A percentile compares a stretch with the other conserved stretches of the same genome.
phyloP scores from a whole-genome alignment of 2,113 vertebrate genomes.

The Symphodus melops region DNA sequence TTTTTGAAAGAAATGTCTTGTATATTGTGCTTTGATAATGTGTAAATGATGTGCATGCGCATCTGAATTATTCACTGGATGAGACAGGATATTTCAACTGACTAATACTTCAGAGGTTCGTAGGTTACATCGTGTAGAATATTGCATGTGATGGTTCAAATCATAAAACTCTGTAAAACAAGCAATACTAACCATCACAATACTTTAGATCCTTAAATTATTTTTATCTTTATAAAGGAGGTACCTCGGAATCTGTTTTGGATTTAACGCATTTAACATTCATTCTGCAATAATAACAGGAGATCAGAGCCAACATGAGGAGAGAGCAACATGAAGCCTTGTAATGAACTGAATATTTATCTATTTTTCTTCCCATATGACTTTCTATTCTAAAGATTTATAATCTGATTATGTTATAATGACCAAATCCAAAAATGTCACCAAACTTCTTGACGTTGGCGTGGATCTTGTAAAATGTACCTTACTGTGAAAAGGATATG shows the following conservation, averaged over 20 bases:
- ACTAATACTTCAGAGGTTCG: conserved; percentile 37
- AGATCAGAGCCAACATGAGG: neutral
- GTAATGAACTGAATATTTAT: conserved; percentile 5
- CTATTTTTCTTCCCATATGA: neutral
- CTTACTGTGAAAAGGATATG: neutral
- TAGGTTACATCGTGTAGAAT: conserved; percentile 13
- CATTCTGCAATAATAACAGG: conserved; percentile 26
- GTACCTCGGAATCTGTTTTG: conserved; percentile 12
- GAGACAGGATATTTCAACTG: conserved; percentile 18
- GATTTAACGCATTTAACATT: conserved; percentile 29
- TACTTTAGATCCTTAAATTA: conserved; percentile 17
- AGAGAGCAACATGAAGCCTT: neutral
- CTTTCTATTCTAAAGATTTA: neutral
- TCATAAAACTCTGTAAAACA: conserved; percentile 34
- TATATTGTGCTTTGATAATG: conserved; percentile 52
- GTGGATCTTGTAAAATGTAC: neutral
- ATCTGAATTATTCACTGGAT: conserved; percentile 54
- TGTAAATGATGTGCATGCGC: conserved; percentile 63
- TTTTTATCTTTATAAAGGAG: conserved; percentile 19
- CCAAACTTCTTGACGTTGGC: neutral
- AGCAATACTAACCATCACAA: conserved; percentile 48
- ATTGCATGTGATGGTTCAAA: conserved; percentile 62
- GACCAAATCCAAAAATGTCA: neutral
- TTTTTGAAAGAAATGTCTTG: conserved; percentile 23
- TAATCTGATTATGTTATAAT: conserved; percentile 12